A percentile compares a stretch with the other conserved stretches of the same genome.
Conservation (phyloP, 2,797 vertebrate genomes). For the Fratercula arctica region DNA sequence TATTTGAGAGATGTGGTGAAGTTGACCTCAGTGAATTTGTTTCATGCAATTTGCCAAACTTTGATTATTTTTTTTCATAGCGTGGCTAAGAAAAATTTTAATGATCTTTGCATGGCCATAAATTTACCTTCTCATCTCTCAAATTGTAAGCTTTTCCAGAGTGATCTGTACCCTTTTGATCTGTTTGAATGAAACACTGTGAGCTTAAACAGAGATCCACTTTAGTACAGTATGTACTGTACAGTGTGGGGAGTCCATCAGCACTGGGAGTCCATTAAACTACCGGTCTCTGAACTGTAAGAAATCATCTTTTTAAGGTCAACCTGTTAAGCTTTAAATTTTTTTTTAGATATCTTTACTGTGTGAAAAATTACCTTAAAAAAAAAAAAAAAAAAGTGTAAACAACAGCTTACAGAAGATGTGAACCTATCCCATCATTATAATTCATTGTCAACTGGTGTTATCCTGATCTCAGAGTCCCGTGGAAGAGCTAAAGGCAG, state of each 20-base stretch:
- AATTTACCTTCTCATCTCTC: not conserved
- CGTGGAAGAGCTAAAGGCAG: not conserved
- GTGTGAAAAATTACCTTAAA: not conserved
- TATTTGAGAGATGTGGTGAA: not conserved
- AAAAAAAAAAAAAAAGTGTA: not conserved
- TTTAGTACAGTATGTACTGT: not conserved
- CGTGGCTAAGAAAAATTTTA: not conserved
- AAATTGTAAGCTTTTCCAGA: not conserved
- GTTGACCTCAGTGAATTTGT: not conserved
- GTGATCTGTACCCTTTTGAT: not conserved
- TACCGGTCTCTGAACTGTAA: not conserved
- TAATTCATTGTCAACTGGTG: not conserved
- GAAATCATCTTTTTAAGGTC: not conserved
- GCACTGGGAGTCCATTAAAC: not conserved
- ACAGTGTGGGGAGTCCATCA: not conserved
- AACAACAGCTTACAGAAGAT: not conserved
- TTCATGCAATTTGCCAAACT: not conserved
- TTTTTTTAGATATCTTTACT: not conserved
- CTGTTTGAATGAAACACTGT: not conserved
- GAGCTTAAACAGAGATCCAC: not conserved
- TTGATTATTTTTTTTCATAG: not conserved
- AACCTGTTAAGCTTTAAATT: not conserved
- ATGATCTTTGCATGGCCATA: not conserved
- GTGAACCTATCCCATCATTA: not conserved
- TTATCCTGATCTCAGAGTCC: not conserved